phyloP scores from a whole-genome alignment of 1,140 invertebrate genomes.

The Conus betulinus region DNA sequence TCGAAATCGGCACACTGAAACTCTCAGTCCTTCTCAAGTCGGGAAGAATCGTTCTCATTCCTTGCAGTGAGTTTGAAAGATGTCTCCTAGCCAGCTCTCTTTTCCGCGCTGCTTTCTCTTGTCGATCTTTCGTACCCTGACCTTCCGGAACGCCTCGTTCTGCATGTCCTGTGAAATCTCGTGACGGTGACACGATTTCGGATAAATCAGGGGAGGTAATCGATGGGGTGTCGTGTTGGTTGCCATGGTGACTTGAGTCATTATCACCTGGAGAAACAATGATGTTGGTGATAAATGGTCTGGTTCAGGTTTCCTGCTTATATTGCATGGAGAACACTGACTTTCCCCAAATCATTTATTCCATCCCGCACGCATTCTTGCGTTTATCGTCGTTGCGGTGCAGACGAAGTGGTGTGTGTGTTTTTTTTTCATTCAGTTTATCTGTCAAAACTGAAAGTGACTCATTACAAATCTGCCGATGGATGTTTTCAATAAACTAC shows the following conservation, averaged over 20 bases:
- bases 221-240: neutral
- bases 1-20: neutral
- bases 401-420: no score
- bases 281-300: no score
- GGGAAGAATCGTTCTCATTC: constrained; percentile 21
- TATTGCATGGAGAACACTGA: no score
- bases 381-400: no score
- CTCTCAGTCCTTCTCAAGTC: constrained; percentile 23
- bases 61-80: constrained; percentile 24
- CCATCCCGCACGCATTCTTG: no score
- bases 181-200: neutral
- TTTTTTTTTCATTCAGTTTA: no score
- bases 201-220: neutral
- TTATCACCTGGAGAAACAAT: neutral
- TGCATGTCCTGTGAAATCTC: neutral
- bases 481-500: no score
- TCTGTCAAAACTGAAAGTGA: no score
- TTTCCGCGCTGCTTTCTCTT: neutral
- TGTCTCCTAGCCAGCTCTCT: constrained; percentile 15
- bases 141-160: neutral
- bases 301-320: no score
- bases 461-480: no score
- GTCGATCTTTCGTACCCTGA: neutral
- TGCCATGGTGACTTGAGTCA: neutral
- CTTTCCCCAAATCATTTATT: no score